phyloP scores from a whole-genome alignment of 2,888 invertebrate genomes.

The Cheilosia impressa region DNA sequence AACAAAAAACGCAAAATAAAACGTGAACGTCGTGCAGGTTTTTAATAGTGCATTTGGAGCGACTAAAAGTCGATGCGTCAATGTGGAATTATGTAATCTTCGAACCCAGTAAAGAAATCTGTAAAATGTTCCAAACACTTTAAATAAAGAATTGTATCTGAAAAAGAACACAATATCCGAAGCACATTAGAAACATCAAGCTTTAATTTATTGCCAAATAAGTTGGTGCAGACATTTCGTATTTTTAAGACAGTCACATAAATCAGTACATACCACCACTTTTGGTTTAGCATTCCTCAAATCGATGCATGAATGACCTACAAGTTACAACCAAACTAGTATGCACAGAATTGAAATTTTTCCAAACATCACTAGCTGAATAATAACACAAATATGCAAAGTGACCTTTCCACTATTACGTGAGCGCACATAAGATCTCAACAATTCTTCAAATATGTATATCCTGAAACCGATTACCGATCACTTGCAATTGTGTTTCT shows the following conservation, averaged over 20 bases:
- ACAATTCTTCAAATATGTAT: slow-evolving; percentile 17
- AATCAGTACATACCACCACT: slow-evolving; percentile 3
- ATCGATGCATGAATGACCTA: too few relatives aligned
- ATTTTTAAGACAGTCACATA: neutral
- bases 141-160: slow-evolving; percentile 6
- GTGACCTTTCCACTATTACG: slow-evolving; percentile 70
- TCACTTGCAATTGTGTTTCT: slow-evolving; percentile 13
- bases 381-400: slow-evolving; percentile 34
- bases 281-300: neutral
- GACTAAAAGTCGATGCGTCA: slow-evolving; percentile 1
- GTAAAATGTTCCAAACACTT: slow-evolving; percentile 38
- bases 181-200: neutral
- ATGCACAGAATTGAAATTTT: neutral
- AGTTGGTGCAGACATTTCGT: slow-evolving; percentile 20
- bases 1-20: neutral
- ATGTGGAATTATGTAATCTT: slow-evolving; percentile 49
- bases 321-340: neutral
- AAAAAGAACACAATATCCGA: slow-evolving; percentile 13
- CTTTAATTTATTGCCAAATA: slow-evolving; percentile 43
- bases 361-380: slow-evolving; percentile 23
- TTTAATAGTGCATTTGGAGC: slow-evolving; percentile 9
- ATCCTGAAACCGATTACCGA: slow-evolving; percentile 30
- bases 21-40: neutral
- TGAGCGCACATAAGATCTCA: slow-evolving; percentile 52
- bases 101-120: slow-evolving; percentile 42